phyloP scores from a whole-genome alignment of 2,888 invertebrate species.

The Drosophila parthenogenetica region DNA sequence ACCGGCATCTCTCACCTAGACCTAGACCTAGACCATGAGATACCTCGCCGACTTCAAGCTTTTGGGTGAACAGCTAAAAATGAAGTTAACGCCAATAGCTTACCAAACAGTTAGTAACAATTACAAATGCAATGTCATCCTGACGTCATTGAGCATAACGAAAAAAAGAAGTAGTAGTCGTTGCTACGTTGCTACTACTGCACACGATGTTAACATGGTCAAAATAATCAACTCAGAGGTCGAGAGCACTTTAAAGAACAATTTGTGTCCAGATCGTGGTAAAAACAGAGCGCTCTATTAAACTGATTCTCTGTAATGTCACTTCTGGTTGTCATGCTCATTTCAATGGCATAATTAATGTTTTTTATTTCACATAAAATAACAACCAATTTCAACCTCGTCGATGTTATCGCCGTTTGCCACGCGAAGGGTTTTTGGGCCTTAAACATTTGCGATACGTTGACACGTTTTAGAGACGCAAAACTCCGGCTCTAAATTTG shows the following conservation, averaged over 20 bases:
- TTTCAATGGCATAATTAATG: slow-evolving; percentile 62
- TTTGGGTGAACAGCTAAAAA: slow-evolving; percentile 3
- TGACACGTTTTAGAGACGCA: background rate
- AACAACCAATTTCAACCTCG: slow-evolving; percentile 46
- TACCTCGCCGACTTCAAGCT: slow-evolving; percentile 20
- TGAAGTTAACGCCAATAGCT: slow-evolving; percentile 19
- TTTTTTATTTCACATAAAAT: slow-evolving; percentile 41
- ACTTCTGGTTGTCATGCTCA: slow-evolving; percentile 29
- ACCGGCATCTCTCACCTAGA: slow-evolving; percentile 58
- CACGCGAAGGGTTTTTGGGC: slow-evolving; percentile 23
- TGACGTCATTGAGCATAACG: slow-evolving; percentile 28
- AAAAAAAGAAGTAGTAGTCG: slow-evolving; percentile 22
- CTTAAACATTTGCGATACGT: slow-evolving; percentile 18
- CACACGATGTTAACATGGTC: slow-evolving; percentile 53
- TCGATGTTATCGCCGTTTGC: slow-evolving; percentile 30
- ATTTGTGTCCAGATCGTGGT: slow-evolving; percentile 52
- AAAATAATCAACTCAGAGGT: slow-evolving; percentile 67
- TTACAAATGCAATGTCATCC: slow-evolving; percentile 34
- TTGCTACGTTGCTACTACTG: background rate
- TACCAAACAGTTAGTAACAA: slow-evolving; percentile 53
- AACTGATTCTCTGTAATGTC: slow-evolving; percentile 60
- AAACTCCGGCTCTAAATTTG: background rate
- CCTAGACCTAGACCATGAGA: slow-evolving; percentile 75
- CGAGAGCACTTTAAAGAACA: slow-evolving; percentile 65
- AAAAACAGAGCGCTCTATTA: slow-evolving; percentile 37